A percentile compares a stretch with the other conserved stretches of the same genome.
phyloP scores from a whole-genome alignment of 92 coral and sea anemone genomes.

The Zoanthus solanderi region DNA sequence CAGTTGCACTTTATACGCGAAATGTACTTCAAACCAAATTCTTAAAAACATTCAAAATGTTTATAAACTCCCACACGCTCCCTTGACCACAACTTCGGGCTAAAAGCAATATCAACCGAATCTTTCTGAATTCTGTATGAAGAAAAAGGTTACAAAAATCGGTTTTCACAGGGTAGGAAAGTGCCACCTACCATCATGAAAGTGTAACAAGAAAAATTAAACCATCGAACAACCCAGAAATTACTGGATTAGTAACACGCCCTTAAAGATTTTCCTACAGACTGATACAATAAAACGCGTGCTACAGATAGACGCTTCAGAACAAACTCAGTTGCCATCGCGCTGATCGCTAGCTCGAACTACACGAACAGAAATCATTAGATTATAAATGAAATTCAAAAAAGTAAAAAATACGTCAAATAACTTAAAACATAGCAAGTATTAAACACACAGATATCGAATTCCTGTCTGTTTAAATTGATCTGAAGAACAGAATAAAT shows the following conservation, averaged over 20 bases:
- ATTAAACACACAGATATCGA: conserved; percentile 19
- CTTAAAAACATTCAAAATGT: conserved; percentile 2
- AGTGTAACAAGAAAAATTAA: background rate
- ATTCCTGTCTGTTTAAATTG: conserved; percentile 27
- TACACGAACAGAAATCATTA: conserved; percentile 1
- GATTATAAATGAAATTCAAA: background rate
- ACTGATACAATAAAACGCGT: background rate
- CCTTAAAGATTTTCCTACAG: conserved; percentile 11
- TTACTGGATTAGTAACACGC: conserved; percentile 22
- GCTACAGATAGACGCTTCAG: conserved; percentile 11
- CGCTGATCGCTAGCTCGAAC: background rate
- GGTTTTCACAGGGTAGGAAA: background rate
- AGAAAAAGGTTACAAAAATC: background rate
- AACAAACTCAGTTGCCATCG: background rate
- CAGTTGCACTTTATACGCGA: background rate
- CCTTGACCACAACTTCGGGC: conserved; percentile 31
- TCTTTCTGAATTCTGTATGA: background rate
- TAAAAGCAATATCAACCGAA: conserved; percentile 10
- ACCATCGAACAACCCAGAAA: background rate
- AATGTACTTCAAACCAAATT: background rate
- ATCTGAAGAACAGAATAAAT: conserved; percentile 38
- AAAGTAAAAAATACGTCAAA: background rate
- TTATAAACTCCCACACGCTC: background rate
- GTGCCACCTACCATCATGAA: background rate
- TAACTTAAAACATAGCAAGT: background rate